These are phyloP conservation scores for Rhodeus uyekii DNA, from an alignment of 2,797 vertebrate species.

Conservation along the genomic window DNA sequence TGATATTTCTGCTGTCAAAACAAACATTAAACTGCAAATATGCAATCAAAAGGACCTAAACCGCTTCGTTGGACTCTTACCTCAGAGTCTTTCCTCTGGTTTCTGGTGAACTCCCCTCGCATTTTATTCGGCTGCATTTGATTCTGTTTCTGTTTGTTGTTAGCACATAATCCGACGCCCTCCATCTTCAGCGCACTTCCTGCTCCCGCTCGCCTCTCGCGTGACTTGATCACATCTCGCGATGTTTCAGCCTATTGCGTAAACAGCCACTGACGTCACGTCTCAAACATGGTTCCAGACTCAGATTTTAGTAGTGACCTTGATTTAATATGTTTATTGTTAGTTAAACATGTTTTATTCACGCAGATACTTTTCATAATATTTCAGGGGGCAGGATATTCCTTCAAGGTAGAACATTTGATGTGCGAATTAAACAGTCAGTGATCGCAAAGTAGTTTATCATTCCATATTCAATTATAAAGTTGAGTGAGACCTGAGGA, in stretches of 20 bases:
- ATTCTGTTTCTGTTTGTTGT: conserved; percentile 85
- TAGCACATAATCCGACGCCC: conserved; percentile 74
- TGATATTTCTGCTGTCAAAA: not conserved
- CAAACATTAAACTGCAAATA: not conserved
- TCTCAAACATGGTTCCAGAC: too few relatives aligned
- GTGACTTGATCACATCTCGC: conserved; percentile 18
- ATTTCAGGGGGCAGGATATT: not conserved
- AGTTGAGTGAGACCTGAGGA: not conserved
- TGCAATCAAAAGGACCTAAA: not conserved
- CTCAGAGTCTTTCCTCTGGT: conserved; percentile 95
- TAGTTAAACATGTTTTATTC: not conserved
- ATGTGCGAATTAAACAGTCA: not conserved
- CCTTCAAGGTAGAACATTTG: not conserved
- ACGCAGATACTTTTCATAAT: not conserved
- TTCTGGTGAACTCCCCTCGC: conserved; percentile 86
- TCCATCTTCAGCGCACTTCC: conserved; percentile 74
- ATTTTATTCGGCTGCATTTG: conserved; percentile 74
- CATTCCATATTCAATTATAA: not conserved
- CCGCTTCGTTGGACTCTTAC: conserved; percentile 63
- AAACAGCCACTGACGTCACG: not conserved
- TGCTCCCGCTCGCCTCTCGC: conserved; percentile 59
- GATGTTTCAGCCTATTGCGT: not conserved
- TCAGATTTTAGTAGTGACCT: too few relatives aligned
- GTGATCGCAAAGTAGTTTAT: not conserved
- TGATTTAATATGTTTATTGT: not conserved